Conservation (phyloP, 2,113 vertebrate genomes). For the Gnathonemus longibarbis region DNA sequence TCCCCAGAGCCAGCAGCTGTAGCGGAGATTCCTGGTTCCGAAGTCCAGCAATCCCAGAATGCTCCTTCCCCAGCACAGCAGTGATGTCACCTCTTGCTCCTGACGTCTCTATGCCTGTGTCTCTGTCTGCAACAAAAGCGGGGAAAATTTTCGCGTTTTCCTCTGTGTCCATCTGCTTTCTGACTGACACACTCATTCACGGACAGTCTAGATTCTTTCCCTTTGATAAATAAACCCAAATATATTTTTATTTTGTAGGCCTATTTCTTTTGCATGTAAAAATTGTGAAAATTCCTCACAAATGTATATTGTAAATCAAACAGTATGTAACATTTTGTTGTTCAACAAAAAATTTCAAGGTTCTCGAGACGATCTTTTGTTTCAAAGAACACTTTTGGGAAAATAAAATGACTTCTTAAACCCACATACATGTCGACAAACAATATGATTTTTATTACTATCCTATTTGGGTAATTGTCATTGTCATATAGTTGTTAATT, state of each 20-base stretch:
- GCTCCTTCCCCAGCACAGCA: constrained; percentile 24
- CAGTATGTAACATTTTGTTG: background rate
- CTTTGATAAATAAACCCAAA: background rate
- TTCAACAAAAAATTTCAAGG: background rate
- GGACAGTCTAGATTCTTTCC: background rate
- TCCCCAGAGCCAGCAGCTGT: constrained; percentile 8
- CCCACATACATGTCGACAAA: background rate
- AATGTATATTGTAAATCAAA: background rate
- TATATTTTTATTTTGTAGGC: background rate
- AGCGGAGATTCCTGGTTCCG: constrained; percentile 13
- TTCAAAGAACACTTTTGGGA: background rate
- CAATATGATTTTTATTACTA: background rate
- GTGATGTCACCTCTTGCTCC: constrained; percentile 15
- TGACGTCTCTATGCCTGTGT: background rate
- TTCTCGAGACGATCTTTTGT: background rate
- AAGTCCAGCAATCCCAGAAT: constrained; percentile 5
- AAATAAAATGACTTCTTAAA: background rate
- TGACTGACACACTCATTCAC: background rate
- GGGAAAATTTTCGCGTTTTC: background rate
- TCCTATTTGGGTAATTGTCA: background rate
- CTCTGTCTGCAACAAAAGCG: constrained; percentile 22
- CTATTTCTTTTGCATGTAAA: background rate
- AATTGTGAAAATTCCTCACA: background rate
- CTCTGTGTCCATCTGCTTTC: too few species aligned
- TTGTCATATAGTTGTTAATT: background rate